Evolutionary conservation across 1,140 invertebrate genomes (phyloP).

Genomic region (Mizuhopecten yessoensis): DNA sequence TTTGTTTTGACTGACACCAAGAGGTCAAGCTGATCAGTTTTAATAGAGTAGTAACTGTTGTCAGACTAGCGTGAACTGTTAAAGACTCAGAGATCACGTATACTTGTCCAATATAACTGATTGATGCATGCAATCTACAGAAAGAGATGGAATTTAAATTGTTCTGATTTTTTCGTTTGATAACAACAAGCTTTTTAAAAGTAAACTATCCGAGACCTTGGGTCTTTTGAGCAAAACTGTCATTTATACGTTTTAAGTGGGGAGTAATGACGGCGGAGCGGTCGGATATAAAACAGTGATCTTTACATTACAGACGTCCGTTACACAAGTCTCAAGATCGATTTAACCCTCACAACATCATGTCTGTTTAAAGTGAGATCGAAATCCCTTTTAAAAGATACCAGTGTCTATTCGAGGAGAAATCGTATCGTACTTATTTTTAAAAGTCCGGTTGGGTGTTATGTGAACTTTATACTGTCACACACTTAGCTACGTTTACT

Average conservation of each 20-base stretch:
- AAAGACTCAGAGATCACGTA: not conserved
- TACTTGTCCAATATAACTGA: not conserved
- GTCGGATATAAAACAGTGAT: not conserved
- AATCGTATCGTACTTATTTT: not conserved
- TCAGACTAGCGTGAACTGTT: not conserved
- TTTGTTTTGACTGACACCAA: not conserved
- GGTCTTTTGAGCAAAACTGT: not conserved
- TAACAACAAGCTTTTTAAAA: not conserved
- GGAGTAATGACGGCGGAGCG: not conserved
- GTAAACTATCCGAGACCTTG: slow-evolving; percentile 21
- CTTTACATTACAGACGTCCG: not conserved
- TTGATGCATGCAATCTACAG: not conserved
- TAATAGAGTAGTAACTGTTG: not conserved
- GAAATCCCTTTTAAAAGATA: slow-evolving; percentile 4
- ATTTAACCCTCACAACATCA: not conserved
- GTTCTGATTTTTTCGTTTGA: not conserved
- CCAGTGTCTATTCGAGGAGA: not conserved
- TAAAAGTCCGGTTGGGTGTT: not conserved
- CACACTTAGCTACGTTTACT: not conserved
- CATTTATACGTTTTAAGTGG: not conserved
- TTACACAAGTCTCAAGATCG: not conserved
- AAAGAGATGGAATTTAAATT: not conserved
- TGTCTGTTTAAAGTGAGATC: not conserved
- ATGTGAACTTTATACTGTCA: not conserved
- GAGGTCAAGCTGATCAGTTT: not conserved